Evolutionary conservation across 2,113 vertebrate genomes (phyloP), one percentile per base, ranked within the genome.

Genomic region (Chloropsis cyanopogon): DNA sequence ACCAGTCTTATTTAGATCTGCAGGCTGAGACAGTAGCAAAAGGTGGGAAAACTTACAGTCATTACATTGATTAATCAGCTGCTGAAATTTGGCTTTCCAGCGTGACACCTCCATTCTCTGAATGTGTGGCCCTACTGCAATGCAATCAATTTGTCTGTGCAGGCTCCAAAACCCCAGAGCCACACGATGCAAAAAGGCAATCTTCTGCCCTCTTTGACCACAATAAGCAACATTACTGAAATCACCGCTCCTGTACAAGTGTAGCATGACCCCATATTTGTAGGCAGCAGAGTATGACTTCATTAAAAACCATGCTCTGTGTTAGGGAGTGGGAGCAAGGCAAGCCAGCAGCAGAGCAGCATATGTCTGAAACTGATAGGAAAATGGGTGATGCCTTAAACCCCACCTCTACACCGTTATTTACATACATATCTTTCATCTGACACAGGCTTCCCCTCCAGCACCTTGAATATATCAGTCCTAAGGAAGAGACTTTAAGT

Each of bases 401-500:
- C 81, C 84, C 93, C 87, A 90, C 87, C 89, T 93, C 88, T 73
- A 7, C 2, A 7, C 81, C 9, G 87, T 90, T 96, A 91, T 95
- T 97, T 94, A 96, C 94, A 93, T 93, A 92, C n/a, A 4, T 68
- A 92, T 82, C 90, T 97, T 92, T 96, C 91, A 94, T 90, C 92
- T 92, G 91, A 96, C 87, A 91, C 0, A 44, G 91, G 89, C 85
- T 92, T 94, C 88, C 92, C 95, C 93, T 95, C 90, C 93, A 96
- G 92, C 93, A 96, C 92, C 91, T 91, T 91, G 91, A 96, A 95
- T 93, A 77, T 80, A 96, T 95, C 95, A 91, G 88, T 96, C 92
- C 94, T 92, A 91, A 93, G 95, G 95, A 96, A 94, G 90, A 95
- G 90, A 89, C 83, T 93, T 91, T 81, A 91, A 95, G 88, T 91